Evolutionary conservation across 1,140 invertebrate genomes (phyloP).

Genomic region (Drosophila triauraria): DNA sequence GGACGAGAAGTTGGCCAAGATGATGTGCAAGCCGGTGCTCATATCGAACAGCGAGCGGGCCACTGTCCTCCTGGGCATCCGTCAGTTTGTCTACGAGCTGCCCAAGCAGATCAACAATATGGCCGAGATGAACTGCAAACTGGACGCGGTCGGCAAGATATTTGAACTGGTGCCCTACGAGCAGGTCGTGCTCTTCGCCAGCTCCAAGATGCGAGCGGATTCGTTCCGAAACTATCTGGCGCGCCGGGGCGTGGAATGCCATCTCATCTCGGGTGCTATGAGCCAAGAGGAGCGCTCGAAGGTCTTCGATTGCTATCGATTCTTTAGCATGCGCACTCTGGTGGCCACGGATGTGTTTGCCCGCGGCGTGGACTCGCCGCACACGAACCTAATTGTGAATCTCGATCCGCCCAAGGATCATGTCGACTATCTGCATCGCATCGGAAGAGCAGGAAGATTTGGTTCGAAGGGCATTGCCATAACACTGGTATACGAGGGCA

Average conservation of each 20-base stretch:
- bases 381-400: slow-evolving; percentile 97
- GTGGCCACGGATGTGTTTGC: slow-evolving; percentile 96
- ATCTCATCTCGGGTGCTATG: slow-evolving; percentile 91
- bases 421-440: slow-evolving; percentile 97
- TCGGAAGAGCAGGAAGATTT: slow-evolving; percentile 97
- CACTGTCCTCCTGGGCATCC: slow-evolving; percentile 90
- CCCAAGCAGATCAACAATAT: slow-evolving; percentile 87
- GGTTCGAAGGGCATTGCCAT: slow-evolving; percentile 91
- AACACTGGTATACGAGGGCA: slow-evolving; percentile 86
- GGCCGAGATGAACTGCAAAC: slow-evolving; percentile 89
- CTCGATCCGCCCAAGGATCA: slow-evolving; percentile 93
- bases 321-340: slow-evolving; percentile 92
- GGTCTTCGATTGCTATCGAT: slow-evolving; percentile 91
- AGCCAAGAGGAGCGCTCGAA: slow-evolving; percentile 91
- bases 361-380: slow-evolving; percentile 95
- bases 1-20: slow-evolving; percentile 89
- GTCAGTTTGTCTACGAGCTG: slow-evolving; percentile 90
- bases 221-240: slow-evolving; percentile 90
- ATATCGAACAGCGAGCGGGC: slow-evolving; percentile 88
- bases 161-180: slow-evolving; percentile 91
- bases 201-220: slow-evolving; percentile 92
- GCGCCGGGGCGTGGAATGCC: slow-evolving; percentile 87
- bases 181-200: slow-evolving; percentile 96
- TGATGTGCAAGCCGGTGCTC: slow-evolving; percentile 93
- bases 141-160: slow-evolving; percentile 89